These are phyloP conservation scores for Nautilus pompilius DNA, from an alignment of 1,140 invertebrate species.

Conservation along the genomic window DNA sequence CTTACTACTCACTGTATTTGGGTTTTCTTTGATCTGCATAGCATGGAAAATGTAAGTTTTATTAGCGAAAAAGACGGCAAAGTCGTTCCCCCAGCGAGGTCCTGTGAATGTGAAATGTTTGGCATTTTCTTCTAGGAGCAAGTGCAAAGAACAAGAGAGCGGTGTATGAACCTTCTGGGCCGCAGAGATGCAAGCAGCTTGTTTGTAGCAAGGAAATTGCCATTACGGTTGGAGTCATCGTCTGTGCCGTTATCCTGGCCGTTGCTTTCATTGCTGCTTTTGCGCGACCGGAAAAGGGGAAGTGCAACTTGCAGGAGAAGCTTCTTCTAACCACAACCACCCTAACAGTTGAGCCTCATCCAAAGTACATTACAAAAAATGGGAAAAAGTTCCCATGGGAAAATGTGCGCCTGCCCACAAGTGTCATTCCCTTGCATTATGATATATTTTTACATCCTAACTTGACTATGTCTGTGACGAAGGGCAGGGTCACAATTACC, in stretches of 20 bases:
- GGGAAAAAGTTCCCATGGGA: conserved; percentile 85
- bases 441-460: conserved; percentile 90
- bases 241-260: conserved; percentile 74
- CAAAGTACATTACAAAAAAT: conserved; percentile 63
- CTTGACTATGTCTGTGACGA: conserved; percentile 70
- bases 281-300: conserved; percentile 66
- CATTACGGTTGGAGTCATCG: conserved; percentile 72
- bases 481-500: conserved; percentile 56
- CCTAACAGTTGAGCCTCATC: too few species aligned
- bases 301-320: too few species aligned
- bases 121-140: conserved; percentile 64
- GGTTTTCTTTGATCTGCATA: too few species aligned
- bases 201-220: conserved; percentile 84
- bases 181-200: conserved; percentile 69
- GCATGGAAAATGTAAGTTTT: too few species aligned
- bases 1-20: too few species aligned
- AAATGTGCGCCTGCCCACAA: conserved; percentile 74
- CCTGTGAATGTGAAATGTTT: too few species aligned
- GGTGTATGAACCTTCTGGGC: conserved; percentile 67
- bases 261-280: conserved; percentile 86
- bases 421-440: conserved; percentile 77
- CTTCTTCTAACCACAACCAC: too few species aligned
- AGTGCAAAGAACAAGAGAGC: conserved; percentile 63
- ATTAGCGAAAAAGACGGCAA: too few species aligned
- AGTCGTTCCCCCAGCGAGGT: too few species aligned